Evolutionary conservation across 2,888 invertebrate species (phyloP), one percentile per base, ranked within the genome.

Genomic region (Nemotelus nigrinus): DNA sequence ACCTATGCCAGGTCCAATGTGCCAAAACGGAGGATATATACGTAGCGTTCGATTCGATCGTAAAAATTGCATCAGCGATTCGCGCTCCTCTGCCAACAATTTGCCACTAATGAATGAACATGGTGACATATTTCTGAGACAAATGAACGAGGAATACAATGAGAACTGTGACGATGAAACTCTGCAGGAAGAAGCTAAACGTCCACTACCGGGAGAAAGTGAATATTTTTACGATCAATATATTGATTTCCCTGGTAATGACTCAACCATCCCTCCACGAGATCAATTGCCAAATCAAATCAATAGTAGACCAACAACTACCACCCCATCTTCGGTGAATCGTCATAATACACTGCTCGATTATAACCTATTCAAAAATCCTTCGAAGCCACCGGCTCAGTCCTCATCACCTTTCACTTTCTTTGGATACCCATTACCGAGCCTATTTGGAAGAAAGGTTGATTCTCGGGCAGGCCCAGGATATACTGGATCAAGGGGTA

Each of bases 191-290:
- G 89, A 87, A 77, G 82, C 84, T 65, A 84, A 89, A 80, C 89
- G 91, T 70, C 92, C 94, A 3, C 88, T 90, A 2, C 93, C 93
- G 3, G 92, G 93, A 83, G 94, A 94, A 84, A 93, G 93, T 1
- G 94, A 95, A 83, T 94, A 94, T 83, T 93, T 94, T 82, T 94
- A 94, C 84, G 94, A 94, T 82, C 94, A 95, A 81, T 95, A 94
- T 84, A 90, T 93, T 0, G 95, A 95, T 84, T 93, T 93, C 85
- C 92, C 92, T 5, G 91, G 91, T 76, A 92, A 92, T 81, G 92
- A 91, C 81, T 90, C 90, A 55, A 58, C 47, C n/a, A 60, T 45
- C 6, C 63, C 76, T 63, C 48, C 47, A 3, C n/a, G 63, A 3
- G 48, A 63, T 39, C 47, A 25, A 25, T 8, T 74, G 10, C 60